Conservation (phyloP, 1,140 invertebrate species). For the Ostrea edulis region DNA sequence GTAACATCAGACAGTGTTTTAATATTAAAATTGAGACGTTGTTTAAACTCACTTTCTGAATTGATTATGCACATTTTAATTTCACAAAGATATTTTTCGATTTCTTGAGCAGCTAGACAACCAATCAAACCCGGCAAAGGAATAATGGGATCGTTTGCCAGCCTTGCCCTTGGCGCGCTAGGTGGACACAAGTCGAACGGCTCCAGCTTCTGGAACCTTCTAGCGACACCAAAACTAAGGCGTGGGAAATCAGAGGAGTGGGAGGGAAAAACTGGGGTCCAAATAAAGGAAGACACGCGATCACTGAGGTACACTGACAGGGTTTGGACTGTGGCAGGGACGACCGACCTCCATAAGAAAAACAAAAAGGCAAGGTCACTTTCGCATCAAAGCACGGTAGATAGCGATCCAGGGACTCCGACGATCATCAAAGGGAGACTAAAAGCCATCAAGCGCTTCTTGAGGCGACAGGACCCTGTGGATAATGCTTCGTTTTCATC, state of each 20-base stretch:
- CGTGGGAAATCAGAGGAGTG: conserved; percentile 63
- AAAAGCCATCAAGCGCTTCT: conserved; percentile 53
- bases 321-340: conserved; percentile 37
- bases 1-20: not conserved
- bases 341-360: conserved; percentile 50
- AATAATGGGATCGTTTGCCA: conserved; percentile 67
- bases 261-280: conserved; percentile 53
- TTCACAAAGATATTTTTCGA: too few relatives aligned
- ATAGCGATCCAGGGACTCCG: conserved; percentile 53
- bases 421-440: conserved; percentile 42
- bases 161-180: conserved; percentile 63
- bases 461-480: conserved; percentile 54
- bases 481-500: conserved; percentile 51
- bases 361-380: conserved; percentile 40
- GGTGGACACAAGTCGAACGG: conserved; percentile 59
- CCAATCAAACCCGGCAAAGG: conserved; percentile 54
- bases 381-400: conserved; percentile 47
- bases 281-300: conserved; percentile 50
- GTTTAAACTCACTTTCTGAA: not conserved
- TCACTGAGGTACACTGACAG: conserved; percentile 52
- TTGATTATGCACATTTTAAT: too few relatives aligned
- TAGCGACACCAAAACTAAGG: conserved; percentile 62
- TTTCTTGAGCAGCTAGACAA: conserved; percentile 49
- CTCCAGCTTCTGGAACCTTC: conserved; percentile 63
- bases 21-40: not conserved